phyloP scores from a whole-genome alignment of 2,113 vertebrate species.

The Ictidomys tridecemlineatus region DNA sequence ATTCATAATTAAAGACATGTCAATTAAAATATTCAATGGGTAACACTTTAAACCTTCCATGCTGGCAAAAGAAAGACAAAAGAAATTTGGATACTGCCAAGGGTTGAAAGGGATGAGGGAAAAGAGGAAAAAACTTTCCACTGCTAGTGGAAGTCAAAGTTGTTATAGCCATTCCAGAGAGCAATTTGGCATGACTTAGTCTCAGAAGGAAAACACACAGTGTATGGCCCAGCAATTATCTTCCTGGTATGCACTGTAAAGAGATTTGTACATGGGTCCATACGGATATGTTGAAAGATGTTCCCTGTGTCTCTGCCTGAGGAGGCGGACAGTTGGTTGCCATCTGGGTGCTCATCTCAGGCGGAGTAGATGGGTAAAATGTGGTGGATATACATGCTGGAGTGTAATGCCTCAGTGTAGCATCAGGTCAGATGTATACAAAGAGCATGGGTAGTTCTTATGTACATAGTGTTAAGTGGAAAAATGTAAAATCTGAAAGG shows the following conservation, averaged over 20 bases:
- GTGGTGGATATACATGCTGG: not conserved
- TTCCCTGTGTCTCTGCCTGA: not conserved
- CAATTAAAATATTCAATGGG: conserved; percentile 27
- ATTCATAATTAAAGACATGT: conserved; percentile 26
- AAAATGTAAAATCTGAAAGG: not conserved
- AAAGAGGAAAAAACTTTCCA: conserved; percentile 30
- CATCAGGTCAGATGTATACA: not conserved
- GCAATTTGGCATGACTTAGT: conserved; percentile 26
- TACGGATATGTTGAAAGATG: conserved; percentile 45
- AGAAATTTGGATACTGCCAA: conserved; percentile 18
- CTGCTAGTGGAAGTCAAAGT: conserved; percentile 12
- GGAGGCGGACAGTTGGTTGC: not conserved
- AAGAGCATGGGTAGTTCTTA: not conserved
- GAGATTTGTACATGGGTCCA: not conserved
- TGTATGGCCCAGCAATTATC: conserved; percentile 22
- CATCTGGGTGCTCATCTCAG: conserved; percentile 23
- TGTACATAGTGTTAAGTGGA: not conserved
- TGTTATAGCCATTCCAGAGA: conserved; percentile 6
- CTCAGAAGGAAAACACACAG: conserved; percentile 42
- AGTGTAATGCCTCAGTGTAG: not conserved
- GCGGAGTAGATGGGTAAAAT: not conserved
- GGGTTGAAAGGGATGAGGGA: not conserved
- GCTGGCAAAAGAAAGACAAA: conserved; percentile 33
- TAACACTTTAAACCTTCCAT: not conserved
- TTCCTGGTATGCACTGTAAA: not conserved